Evolutionary conservation across 2,113 vertebrate species (phyloP), one percentile per base, ranked within the genome.

Genomic region (Sceloporus tristichus): DNA sequence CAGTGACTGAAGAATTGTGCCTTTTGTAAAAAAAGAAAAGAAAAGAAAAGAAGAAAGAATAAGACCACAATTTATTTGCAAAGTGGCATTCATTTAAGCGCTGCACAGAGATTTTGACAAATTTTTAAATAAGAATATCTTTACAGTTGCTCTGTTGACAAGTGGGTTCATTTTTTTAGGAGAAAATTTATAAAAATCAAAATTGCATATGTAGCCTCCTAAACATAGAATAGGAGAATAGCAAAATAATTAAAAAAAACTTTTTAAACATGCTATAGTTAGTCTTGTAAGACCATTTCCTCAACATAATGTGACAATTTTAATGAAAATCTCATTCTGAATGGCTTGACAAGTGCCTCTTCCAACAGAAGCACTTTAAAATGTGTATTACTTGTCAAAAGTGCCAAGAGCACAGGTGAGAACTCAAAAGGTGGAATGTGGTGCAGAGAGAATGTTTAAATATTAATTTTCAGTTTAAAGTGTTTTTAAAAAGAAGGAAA

Each of bases 341-440:
- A 62, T 85, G 87, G 65, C 9, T 85, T 88, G 74, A 88, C 80
- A 89, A 84, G 40, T 86, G 86, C 53, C 27, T 81, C 80, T 79
- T 90, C 87, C 88, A 92, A 53, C 87, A 90, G 88, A 5, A 85
- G 9, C 29, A 71, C 79, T 91, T 85, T 90, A 54, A 91, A 91
- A 90, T n/a, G 9, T 53, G 8, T 40, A 88, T 91, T 85, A 89
- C 13, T 80, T 92, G 87, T 84, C 48, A 38, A 85, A 88, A 3
- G 1, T n/a, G 8, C 9, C 86, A 74, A 90, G 84, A 91, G 78
- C 29, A 16, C 68, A 87, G 53, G 21, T 82, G 19, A n/a, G 73
- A 83, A 79, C 88, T 85, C 59, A 89, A n/a, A 89, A 88, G 56
- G 16, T 38, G 79, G 81, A 91, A 84, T 77, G 70, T 79, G 88